These are phyloP conservation scores for Corythaixoides concolor DNA, from an alignment of 2,113 vertebrate species.

Conservation along the genomic window DNA sequence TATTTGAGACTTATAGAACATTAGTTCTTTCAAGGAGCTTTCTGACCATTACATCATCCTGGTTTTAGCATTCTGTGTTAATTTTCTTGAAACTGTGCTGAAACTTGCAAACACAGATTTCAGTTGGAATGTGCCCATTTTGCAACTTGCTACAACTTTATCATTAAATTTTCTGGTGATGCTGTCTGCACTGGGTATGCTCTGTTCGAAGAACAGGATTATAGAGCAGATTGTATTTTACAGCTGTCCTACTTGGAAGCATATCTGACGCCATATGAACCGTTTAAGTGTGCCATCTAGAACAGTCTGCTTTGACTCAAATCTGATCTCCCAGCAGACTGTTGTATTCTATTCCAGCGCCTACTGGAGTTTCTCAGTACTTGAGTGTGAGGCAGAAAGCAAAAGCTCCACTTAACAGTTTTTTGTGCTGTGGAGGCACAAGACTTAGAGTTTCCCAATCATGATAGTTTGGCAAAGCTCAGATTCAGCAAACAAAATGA, in stretches of 20 bases:
- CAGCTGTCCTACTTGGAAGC: slow-evolving; percentile 10
- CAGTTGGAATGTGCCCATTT: not conserved
- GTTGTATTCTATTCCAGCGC: not conserved
- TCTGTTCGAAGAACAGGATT: not conserved
- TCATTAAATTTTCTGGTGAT: not conserved
- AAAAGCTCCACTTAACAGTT: not conserved
- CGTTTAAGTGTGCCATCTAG: not conserved
- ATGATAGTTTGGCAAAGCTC: not conserved
- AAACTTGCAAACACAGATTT: not conserved
- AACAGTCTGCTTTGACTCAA: slow-evolving; percentile 8
- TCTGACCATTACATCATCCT: not conserved
- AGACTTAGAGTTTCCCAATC: not conserved
- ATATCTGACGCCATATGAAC: not conserved
- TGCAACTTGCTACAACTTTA: not conserved
- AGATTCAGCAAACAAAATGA: not conserved
- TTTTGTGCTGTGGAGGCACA: not conserved
- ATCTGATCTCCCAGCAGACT: not conserved
- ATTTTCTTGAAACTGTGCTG: not conserved
- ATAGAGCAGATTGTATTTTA: not conserved
- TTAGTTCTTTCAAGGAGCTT: not conserved
- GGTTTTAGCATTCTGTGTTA: not conserved
- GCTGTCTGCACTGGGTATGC: not conserved
- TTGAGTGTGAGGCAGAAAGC: not conserved
- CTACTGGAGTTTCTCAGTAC: not conserved
- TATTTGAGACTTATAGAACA: not conserved